A percentile compares a stretch with the other conserved stretches of the same genome.
These are phyloP conservation scores for Danio jaintianensis DNA, from an alignment of 2,797 vertebrate genomes.

Conservation along the genomic window DNA sequence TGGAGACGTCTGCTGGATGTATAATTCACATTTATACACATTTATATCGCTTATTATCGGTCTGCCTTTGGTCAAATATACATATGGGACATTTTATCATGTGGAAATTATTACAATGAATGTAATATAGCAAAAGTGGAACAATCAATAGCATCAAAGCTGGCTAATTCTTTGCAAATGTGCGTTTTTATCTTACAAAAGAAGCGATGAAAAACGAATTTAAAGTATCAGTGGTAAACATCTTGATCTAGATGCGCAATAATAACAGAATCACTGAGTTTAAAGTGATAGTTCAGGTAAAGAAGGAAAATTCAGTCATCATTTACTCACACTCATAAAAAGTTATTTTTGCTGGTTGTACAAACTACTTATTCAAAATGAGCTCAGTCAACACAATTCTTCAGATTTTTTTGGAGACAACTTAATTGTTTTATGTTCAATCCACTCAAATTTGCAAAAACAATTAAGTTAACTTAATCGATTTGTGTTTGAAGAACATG, in stretches of 20 bases:
- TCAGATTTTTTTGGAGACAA: no score
- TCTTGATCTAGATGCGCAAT: background rate
- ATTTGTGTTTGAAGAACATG: no score
- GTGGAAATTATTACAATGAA: background rate
- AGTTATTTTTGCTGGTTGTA: no score
- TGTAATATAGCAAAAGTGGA: background rate
- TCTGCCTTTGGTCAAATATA: conserved; percentile 16
- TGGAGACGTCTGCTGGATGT: conserved; percentile 1
- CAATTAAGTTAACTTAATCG: no score
- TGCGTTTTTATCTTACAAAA: background rate
- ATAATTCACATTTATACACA: background rate
- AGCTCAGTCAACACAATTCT: no score
- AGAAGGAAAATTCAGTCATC: no score
- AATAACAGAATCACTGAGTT: background rate
- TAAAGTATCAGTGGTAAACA: background rate
- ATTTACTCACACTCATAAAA: no score
- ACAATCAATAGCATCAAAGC: background rate
- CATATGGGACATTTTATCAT: background rate
- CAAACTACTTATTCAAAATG: no score
- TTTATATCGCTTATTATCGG: conserved; percentile 6
- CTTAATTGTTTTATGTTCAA: no score
- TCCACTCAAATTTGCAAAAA: no score
- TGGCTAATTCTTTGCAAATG: background rate
- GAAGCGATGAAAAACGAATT: background rate
- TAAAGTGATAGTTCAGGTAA: no score